Evolutionary conservation across 2,888 invertebrate genomes (phyloP).

Genomic region (Lochmaea capreae): DNA sequence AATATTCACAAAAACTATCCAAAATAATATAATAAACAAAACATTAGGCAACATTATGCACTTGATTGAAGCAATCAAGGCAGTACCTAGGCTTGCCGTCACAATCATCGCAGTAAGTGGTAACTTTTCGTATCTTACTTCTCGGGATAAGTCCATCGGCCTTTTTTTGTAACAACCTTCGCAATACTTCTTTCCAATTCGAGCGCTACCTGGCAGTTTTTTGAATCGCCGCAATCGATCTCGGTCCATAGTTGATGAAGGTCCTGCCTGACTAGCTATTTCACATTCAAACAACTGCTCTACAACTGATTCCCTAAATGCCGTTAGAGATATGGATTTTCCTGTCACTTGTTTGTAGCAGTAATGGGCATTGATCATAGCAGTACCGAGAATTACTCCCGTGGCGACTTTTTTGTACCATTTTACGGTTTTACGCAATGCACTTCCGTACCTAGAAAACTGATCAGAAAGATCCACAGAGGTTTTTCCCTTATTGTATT

Average conservation of each 20-base stretch:
- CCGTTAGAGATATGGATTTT: conserved; percentile 15
- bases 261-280: background rate
- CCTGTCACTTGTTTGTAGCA: conserved; percentile 11
- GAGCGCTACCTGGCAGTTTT: background rate
- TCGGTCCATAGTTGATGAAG: conserved; percentile 10
- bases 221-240: background rate
- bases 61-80: conserved; percentile 11
- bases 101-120: conserved; percentile 17
- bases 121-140: conserved; percentile 21
- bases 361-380: too few species aligned
- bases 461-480: background rate
- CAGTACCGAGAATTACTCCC: too few species aligned
- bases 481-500: background rate
- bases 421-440: too few species aligned
- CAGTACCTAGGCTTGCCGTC: conserved; percentile 14
- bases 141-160: conserved; percentile 15
- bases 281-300: conserved; percentile 1
- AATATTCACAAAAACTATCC: conserved; percentile 7
- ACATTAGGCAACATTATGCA: background rate
- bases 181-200: conserved; percentile 12
- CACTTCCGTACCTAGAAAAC: background rate
- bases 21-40: conserved; percentile 3
- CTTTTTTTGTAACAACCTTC: conserved; percentile 19
- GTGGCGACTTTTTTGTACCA: too few species aligned
- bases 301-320: conserved; percentile 10